Evolutionary conservation across 2,113 vertebrate species (phyloP).

Genomic region (Elephantulus edwardii): DNA sequence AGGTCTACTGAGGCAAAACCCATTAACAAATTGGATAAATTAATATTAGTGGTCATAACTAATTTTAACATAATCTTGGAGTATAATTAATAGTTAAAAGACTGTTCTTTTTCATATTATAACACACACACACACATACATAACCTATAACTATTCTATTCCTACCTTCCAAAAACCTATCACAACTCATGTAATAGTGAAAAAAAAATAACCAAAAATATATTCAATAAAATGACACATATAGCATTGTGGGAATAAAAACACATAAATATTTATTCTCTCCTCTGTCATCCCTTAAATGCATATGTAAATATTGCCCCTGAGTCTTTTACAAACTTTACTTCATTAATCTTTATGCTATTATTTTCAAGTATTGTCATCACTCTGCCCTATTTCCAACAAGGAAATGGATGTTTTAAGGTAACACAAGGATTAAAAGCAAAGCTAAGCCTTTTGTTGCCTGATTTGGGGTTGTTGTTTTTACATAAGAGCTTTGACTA

Average conservation of each 20-base stretch:
- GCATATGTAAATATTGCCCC: not conserved
- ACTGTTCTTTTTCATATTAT: not conserved
- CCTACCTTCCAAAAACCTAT: not conserved
- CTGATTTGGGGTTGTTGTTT: not conserved
- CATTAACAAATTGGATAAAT: not conserved
- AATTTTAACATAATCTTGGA: conserved; percentile 18
- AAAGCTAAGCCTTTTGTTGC: not conserved
- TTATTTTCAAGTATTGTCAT: not conserved
- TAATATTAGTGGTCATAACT: not conserved
- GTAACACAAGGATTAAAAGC: conserved; percentile 4
- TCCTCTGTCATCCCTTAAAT: not conserved
- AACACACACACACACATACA: conserved; percentile 9
- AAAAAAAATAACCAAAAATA: not conserved
- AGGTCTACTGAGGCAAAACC: not conserved
- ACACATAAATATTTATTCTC: not conserved
- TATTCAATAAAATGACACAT: not conserved
- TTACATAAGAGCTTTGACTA: not conserved
- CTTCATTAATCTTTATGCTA: not conserved
- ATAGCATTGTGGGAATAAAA: not conserved
- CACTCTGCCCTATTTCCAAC: not conserved
- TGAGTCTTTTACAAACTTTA: not conserved
- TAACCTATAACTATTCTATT: not conserved
- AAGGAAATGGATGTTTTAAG: conserved; percentile 6
- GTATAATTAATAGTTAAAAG: not conserved
- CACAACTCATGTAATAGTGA: not conserved